Percentiles rank a stretch among this genome's conserved stretches.
These are phyloP conservation scores for Rousettus leschenaultii DNA, from an alignment of 2,113 vertebrate genomes.

Conservation along the genomic window DNA sequence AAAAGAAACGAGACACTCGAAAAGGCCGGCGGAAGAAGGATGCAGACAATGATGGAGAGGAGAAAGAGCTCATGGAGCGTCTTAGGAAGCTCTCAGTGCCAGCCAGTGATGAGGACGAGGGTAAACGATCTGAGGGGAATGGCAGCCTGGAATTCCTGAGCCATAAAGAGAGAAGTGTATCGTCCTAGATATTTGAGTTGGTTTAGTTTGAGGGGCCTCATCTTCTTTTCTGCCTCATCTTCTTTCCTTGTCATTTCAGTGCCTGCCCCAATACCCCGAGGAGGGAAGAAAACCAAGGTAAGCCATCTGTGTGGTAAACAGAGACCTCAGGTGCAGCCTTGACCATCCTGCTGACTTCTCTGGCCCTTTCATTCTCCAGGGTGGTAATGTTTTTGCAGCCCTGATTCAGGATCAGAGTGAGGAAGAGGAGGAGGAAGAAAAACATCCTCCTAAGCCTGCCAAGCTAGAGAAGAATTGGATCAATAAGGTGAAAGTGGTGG, in stretches of 20 bases:
- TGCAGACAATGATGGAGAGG: conserved; percentile 81
- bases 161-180: rapidly evolving
- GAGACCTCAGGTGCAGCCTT: rapidly evolving
- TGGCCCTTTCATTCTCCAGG: conserved; percentile 73
- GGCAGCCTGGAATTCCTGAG: not conserved
- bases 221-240: not conserved
- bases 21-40: conserved; percentile 85
- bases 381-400: conserved; percentile 90
- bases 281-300: conserved; percentile 69
- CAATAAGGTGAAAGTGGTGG: conserved; percentile 65
- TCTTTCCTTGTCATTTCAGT: conserved; percentile 44
- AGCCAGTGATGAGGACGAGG: conserved; percentile 85
- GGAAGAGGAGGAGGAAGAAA: conserved; percentile 82
- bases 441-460: conserved; percentile 52
- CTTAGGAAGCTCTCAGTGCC: conserved; percentile 89
- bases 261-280: not conserved
- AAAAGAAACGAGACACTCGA: conserved; percentile 88
- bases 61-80: conserved; percentile 84
- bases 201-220: not conserved
- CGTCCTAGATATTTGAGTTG: not conserved
- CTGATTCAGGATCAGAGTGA: conserved; percentile 88
- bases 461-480: conserved; percentile 73
- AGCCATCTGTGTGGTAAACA: not conserved
- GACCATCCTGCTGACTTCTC: not conserved
- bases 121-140: conserved; percentile 69